Conservation (phyloP, 2,888 invertebrate genomes). For the Temnothorax unifasciatus region DNA sequence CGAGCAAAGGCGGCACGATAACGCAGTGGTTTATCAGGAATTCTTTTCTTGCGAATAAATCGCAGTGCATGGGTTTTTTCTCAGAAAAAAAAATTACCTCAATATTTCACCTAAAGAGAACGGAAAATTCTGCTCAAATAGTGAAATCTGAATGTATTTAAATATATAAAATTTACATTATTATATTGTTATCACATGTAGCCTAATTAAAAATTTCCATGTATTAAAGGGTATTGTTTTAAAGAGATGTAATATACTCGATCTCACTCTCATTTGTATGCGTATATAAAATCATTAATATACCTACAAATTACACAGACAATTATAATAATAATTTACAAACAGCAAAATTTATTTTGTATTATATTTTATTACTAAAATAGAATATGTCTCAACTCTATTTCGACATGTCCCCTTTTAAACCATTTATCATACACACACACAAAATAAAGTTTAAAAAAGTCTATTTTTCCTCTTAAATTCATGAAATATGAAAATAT, state of each 20-base stretch:
- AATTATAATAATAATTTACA: neutral
- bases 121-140: neutral
- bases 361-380: neutral
- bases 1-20: constrained; percentile 29
- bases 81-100: constrained; percentile 7
- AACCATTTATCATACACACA: neutral
- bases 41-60: constrained; percentile 27
- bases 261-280: neutral
- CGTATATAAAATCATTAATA: neutral
- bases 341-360: neutral
- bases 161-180: neutral
- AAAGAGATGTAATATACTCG: neutral
- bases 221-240: neutral
- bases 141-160: constrained; percentile 2
- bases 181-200: neutral
- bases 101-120: neutral
- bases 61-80: neutral
- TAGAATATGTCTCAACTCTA: neutral
- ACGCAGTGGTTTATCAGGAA: constrained; percentile 29
- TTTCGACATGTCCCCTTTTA: neutral
- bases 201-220: neutral
- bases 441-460: neutral
- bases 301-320: neutral
- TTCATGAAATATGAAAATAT: neutral
- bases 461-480: neutral